phyloP scores from a whole-genome alignment of 2,797 vertebrate genomes.

The Clarias laeviceps region DNA sequence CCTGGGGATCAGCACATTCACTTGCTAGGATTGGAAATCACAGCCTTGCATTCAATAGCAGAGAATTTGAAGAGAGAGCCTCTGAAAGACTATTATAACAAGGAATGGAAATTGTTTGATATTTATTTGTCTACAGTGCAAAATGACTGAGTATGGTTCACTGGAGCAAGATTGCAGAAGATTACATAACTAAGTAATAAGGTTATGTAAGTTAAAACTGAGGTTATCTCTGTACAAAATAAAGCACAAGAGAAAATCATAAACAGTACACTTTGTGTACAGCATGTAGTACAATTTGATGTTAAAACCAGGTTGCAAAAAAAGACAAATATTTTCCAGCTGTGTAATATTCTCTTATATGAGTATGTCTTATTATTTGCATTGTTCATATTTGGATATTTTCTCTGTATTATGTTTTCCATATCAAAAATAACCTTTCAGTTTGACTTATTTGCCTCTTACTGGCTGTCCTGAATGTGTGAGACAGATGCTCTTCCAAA shows the following conservation, averaged over 20 bases:
- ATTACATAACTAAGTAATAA: constrained; percentile 11
- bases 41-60: background rate
- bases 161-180: constrained; percentile 11
- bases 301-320: background rate
- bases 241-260: constrained; percentile 10
- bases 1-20: background rate
- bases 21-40: background rate
- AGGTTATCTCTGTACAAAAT: constrained; percentile 34
- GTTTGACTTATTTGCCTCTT: background rate
- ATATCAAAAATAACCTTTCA: background rate
- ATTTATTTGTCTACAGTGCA: constrained; percentile 12
- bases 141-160: constrained; percentile 30
- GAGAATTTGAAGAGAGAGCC: background rate
- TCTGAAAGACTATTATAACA: background rate
- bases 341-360: background rate
- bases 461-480: background rate
- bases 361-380: background rate
- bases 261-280: constrained; percentile 16
- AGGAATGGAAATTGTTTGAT: background rate
- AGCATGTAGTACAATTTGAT: constrained; percentile 18
- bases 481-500: background rate
- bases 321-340: constrained; percentile 12
- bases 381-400: background rate
- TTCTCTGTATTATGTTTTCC: background rate
- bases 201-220: constrained; percentile 36